Evolutionary conservation across 2,888 invertebrate species (phyloP).

Genomic region (Ceramica pisi): DNA sequence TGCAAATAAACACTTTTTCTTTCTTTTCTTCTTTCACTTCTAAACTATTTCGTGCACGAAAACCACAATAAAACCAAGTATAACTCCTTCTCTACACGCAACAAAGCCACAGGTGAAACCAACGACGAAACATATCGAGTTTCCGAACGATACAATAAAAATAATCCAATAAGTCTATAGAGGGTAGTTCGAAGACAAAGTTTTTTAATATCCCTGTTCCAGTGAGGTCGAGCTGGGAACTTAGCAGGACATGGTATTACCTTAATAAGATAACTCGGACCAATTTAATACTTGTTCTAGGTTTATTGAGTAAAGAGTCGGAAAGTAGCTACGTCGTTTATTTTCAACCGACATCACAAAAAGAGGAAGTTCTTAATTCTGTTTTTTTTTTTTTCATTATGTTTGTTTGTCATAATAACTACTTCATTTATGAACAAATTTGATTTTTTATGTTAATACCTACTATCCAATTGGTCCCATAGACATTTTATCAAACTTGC

Average conservation of each 20-base stretch:
- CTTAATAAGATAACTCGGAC: constrained; percentile 36
- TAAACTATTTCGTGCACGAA: neutral
- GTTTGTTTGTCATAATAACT: too few species aligned
- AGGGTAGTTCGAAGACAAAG: constrained; percentile 42
- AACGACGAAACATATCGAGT: constrained; percentile 16
- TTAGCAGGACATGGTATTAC: constrained; percentile 13
- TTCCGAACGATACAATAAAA: constrained; percentile 46
- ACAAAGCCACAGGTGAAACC: constrained; percentile 32
- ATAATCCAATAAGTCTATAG: constrained; percentile 49
- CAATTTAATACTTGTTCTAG: constrained; percentile 31
- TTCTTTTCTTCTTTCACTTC: too few species aligned
- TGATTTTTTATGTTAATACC: too few species aligned
- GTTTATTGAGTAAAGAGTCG: constrained; percentile 12
- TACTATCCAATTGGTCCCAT: too few species aligned
- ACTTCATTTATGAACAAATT: too few species aligned
- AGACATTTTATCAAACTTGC: too few species aligned
- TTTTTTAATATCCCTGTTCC: constrained; percentile 54
- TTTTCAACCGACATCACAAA: neutral
- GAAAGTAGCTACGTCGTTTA: neutral
- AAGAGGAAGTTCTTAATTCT: too few species aligned
- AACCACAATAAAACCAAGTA: neutral
- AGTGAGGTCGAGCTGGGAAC: constrained; percentile 16
- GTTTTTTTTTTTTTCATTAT: too few species aligned
- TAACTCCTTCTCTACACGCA: neutral
- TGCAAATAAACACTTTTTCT: too few species aligned